Percentiles rank a stretch among this genome's conserved stretches.
phyloP scores from a whole-genome alignment of 2,797 vertebrate species.

The Anolis apletophallus region DNA sequence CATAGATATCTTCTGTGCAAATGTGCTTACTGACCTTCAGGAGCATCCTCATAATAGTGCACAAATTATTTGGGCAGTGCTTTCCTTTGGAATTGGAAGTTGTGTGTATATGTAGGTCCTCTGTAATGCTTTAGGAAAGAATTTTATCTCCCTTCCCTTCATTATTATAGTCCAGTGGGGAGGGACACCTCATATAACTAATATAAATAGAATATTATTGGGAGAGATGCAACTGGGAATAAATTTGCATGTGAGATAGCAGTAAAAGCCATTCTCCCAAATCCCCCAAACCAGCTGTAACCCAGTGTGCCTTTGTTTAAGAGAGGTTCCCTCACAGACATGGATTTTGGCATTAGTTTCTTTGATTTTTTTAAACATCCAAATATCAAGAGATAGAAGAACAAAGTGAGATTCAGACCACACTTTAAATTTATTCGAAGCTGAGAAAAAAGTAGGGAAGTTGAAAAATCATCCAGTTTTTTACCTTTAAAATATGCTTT shows the following conservation, averaged over 20 bases:
- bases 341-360: background rate
- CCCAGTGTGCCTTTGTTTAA: background rate
- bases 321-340: background rate
- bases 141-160: conserved; percentile 22
- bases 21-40: conserved; percentile 66
- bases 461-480: no score
- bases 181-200: conserved; percentile 42
- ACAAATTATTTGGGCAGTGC: conserved; percentile 42
- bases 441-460: background rate
- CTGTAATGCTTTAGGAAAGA: conserved; percentile 49
- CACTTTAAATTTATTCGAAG: background rate
- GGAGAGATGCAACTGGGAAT: conserved; percentile 10
- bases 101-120: background rate
- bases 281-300: background rate
- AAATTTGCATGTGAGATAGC: background rate
- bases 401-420: background rate
- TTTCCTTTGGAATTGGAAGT: conserved; percentile 55
- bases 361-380: background rate
- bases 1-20: conserved; percentile 49
- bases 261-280: background rate
- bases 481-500: no score
- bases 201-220: conserved; percentile 52
- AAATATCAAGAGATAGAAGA: background rate
- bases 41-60: conserved; percentile 44
- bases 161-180: conserved; percentile 2